Evolutionary conservation across 2,113 vertebrate species (phyloP), one percentile per base, ranked within the genome.

Genomic region (Centropus unirufus): DNA sequence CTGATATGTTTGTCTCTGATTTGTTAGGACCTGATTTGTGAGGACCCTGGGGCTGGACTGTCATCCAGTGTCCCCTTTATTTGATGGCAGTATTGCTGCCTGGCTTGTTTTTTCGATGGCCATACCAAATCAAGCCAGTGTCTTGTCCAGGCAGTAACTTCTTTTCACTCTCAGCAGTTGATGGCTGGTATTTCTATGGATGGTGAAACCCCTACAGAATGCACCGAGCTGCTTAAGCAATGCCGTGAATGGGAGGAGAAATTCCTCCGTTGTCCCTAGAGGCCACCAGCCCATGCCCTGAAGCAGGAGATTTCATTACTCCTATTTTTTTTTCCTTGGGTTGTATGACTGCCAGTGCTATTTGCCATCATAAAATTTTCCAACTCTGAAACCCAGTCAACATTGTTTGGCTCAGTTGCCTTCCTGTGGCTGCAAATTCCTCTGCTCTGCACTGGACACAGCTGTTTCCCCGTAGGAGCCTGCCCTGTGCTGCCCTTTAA

Each of bases 321-420:
- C 70, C 23, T 62, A 9, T 5, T 74, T 94, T 88, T 88, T 90
- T 11, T 34, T 77, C 89, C 73, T 44, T 80, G 82, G 95, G 75
- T 87, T 92, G 61, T 7, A 82, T 39, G 68, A 34, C 77, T 90
- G 77, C 78, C 73, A 55, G 66, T 44, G 86, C 79, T 93, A 67
- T 92, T 96, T 94, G 89, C 54, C 73, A 93, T 17, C 73, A 69
- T 96, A 95, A 96, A 96, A 77, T 18, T 78, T 92, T 95, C 96
- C 95, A 92, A 0, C 87, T 69, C 55, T 70, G 91, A 70, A 89
- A 72, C 30, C 58, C 70, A 29, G 66, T 51, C 77, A 54, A 24
- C 0, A 8, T 73, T 89, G 59, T 93, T 94, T 92, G 83, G 87
- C 90, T 72, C 68, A 5, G 24, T 23, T 5, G 17, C 78, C 47